Evolutionary conservation across 2,888 invertebrate species (phyloP).

Genomic region (Sesia bembeciformis): DNA sequence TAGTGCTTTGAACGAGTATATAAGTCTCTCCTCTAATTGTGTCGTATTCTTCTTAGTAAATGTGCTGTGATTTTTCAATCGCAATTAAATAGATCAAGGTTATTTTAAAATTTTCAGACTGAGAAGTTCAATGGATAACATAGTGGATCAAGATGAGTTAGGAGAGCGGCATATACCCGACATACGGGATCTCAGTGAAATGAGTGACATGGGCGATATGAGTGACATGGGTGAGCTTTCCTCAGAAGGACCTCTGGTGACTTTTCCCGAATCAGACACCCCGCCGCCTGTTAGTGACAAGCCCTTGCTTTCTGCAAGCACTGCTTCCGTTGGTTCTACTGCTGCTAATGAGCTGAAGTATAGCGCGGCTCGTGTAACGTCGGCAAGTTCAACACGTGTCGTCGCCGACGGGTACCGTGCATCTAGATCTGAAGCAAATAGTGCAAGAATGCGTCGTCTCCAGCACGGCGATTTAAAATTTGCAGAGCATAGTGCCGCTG

Average conservation of each 20-base stretch:
- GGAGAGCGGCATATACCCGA: constrained; percentile 58
- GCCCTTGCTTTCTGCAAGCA: constrained; percentile 59
- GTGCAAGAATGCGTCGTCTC: constrained; percentile 71
- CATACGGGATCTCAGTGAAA: constrained; percentile 64
- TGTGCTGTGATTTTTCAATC: no score
- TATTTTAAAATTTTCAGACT: constrained; percentile 58
- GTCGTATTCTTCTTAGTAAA: no score
- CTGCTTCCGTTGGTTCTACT: constrained; percentile 48
- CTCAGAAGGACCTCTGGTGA: constrained; percentile 80
- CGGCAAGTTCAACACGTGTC: constrained; percentile 82
- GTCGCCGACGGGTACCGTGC: constrained; percentile 88
- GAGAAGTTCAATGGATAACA: constrained; percentile 84
- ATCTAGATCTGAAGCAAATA: constrained; percentile 69
- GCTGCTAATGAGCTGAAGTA: constrained; percentile 84
- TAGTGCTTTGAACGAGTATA: neutral
- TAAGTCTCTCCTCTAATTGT: no score
- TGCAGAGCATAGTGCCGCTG: constrained; percentile 85
- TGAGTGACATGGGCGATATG: constrained; percentile 65
- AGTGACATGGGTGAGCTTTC: constrained; percentile 62
- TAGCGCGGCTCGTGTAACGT: constrained; percentile 87
- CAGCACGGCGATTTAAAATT: constrained; percentile 89
- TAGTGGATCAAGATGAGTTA: constrained; percentile 78
- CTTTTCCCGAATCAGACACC: constrained; percentile 87
- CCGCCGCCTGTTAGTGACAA: constrained; percentile 73
- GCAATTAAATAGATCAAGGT: no score